phyloP scores from a whole-genome alignment of 2,888 invertebrate genomes.

The Brachynemurus nebulosus region DNA sequence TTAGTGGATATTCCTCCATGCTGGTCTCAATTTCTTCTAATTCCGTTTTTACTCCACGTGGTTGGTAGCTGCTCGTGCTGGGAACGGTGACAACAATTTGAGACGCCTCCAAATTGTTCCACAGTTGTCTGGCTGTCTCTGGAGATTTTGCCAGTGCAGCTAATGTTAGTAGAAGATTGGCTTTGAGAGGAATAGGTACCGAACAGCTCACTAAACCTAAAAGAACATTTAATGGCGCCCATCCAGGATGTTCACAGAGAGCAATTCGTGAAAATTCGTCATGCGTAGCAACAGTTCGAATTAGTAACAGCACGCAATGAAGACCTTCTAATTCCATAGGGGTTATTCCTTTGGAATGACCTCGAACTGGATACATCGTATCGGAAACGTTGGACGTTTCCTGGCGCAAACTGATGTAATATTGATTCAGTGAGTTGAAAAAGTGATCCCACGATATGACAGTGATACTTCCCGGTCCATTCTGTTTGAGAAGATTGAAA shows the following conservation, averaged over 20 bases:
- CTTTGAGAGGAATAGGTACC: constrained; percentile 73
- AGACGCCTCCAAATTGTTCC: constrained; percentile 74
- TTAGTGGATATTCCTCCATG: constrained; percentile 79
- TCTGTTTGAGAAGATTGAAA: constrained; percentile 61
- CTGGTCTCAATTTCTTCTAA: constrained; percentile 85
- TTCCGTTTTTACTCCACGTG: constrained; percentile 63
- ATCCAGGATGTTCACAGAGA: constrained; percentile 76
- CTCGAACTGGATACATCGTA: constrained; percentile 44
- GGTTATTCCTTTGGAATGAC: constrained; percentile 49
- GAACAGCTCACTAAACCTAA: constrained; percentile 76
- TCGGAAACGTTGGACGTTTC: constrained; percentile 51
- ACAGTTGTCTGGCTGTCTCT: constrained; percentile 64
- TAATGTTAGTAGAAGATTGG: constrained; percentile 63
- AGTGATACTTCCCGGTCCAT: constrained; percentile 36
- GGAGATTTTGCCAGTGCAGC: constrained; percentile 66
- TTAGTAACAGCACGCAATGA: constrained; percentile 63
- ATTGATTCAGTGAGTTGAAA: constrained; percentile 60
- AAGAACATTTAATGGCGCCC: constrained; percentile 69
- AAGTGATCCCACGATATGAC: constrained; percentile 75
- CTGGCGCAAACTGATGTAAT: constrained; percentile 55
- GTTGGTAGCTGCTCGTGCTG: constrained; percentile 45
- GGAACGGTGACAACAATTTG: constrained; percentile 61
- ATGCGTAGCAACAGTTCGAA: constrained; percentile 61
- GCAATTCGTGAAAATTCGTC: constrained; percentile 70
- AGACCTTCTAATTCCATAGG: constrained; percentile 76